A percentile compares a stretch with the other conserved stretches of the same genome.
These are phyloP conservation scores for Drosophila rufa DNA, from an alignment of 1,140 invertebrate genomes.

Conservation along the genomic window DNA sequence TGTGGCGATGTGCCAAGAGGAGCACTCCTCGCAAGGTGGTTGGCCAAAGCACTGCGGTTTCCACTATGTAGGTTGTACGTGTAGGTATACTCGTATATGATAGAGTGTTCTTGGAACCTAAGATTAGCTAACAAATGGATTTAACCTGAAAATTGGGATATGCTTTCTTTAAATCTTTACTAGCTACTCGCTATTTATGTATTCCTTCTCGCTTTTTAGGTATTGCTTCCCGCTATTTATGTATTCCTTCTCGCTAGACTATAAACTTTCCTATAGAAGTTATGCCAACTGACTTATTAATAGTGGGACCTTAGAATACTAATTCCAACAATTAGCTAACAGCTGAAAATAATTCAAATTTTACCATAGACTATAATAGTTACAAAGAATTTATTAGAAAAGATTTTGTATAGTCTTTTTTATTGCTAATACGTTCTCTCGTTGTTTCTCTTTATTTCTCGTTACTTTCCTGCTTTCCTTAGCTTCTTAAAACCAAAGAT, in stretches of 20 bases:
- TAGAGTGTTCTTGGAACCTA: background rate
- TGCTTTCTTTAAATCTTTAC: background rate
- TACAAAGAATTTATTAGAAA: background rate
- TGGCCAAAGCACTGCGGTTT: constrained; percentile 2
- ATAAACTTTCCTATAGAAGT: too few species aligned
- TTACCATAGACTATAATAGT: background rate
- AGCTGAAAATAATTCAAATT: background rate
- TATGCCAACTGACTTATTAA: background rate
- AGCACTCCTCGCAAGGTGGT: constrained; percentile 17
- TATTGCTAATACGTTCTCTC: too few species aligned
- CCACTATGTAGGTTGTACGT: background rate
- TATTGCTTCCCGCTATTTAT: too few species aligned
- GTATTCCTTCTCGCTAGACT: too few species aligned
- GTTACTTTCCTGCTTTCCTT: too few species aligned
- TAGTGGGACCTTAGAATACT: too few species aligned
- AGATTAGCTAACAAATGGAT: background rate
- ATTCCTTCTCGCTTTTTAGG: too few species aligned
- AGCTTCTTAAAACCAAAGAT: too few species aligned
- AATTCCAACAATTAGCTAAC: too few species aligned
- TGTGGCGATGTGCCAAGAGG: constrained; percentile 31
- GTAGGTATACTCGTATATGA: background rate
- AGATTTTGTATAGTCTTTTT: too few species aligned
- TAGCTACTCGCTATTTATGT: background rate
- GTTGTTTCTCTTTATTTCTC: too few species aligned
- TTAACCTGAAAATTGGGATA: background rate